Evolutionary conservation across 2,113 vertebrate genomes (phyloP), one percentile per base, ranked within the genome.

Genomic region (Morone chrysops): DNA sequence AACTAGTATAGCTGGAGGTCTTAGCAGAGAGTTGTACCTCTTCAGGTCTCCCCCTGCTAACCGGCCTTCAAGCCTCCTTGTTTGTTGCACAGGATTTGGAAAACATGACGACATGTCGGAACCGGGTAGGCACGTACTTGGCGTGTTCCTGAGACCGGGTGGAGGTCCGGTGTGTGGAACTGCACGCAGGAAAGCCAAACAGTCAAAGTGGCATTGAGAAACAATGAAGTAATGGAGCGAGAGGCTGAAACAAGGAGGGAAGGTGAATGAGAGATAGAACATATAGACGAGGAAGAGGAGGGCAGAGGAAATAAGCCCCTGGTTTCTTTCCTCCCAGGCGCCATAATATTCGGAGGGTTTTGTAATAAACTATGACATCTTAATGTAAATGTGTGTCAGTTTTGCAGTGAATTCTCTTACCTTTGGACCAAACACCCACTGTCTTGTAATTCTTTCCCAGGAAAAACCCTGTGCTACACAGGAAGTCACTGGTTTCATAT

Each of bases 151-250:
- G 84, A 78, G 76, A 82, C 5, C 69, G 86, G 88, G 87, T 80
- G 89, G 87, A 80, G 82, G 81, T 78, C 62, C 38, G 2, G 66
- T 53, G 73, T 78, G 84, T 10, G 1, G 61, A 79, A 16, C 75
- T 66, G 67, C 80, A 47, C 48, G 59, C 85, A 88, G 90, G 92
- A 93, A 94, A 89, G 70, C 81, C 81, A 86, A 90, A 88, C 84
- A 71, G n/a, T 70, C 83, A 86, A 69, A 83, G 84, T 61, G 18
- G 16, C 47, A 36, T 38, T 81, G 70, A 70, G 63, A 90, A 93
- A 94, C 93, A 92, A 92, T 95, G 93, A 92, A 89, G 89, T 93
- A 84, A 93, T 92, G 82, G 84, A 88, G 84, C 2, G 31, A 31
- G 70, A 47, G 59, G 14, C 59, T 56, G 76, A 80, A 76, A 71